phyloP scores from a whole-genome alignment of 2,797 vertebrate genomes.

The Takifugu rubripes region DNA sequence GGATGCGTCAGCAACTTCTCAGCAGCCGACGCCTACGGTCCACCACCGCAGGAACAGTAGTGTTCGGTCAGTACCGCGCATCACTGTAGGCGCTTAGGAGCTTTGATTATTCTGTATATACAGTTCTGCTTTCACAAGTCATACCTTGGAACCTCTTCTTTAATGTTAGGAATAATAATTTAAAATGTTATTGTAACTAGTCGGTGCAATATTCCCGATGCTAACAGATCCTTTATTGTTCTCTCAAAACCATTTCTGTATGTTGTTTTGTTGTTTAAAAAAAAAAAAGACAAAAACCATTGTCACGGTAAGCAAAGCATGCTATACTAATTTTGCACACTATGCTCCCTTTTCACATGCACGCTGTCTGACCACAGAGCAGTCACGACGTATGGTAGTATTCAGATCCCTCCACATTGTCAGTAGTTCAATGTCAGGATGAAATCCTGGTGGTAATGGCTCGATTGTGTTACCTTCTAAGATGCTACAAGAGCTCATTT shows the following conservation, averaged over 20 bases:
- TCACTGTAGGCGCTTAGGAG: constrained; percentile 36
- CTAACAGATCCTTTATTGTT: constrained; percentile 60
- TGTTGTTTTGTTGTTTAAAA: constrained; percentile 44
- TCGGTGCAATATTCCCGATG: constrained; percentile 46
- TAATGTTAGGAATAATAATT: neutral
- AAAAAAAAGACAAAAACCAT: constrained; percentile 68
- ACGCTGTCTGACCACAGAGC: constrained; percentile 73
- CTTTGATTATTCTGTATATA: constrained; percentile 22
- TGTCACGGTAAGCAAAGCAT: constrained; percentile 73
- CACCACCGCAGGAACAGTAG: constrained; percentile 91
- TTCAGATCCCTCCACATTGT: constrained; percentile 63
- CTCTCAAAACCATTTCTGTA: constrained; percentile 69
- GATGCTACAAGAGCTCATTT: constrained; percentile 28
- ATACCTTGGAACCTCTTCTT: no score
- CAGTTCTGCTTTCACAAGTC: constrained; percentile 19
- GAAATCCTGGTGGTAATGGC: constrained; percentile 49
- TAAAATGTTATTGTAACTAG: constrained; percentile 9
- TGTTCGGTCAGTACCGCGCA: constrained; percentile 81
- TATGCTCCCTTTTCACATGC: constrained; percentile 67
- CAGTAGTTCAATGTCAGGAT: constrained; percentile 66
- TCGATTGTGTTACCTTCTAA: constrained; percentile 34
- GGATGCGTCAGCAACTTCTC: constrained; percentile 80
- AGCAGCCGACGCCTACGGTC: constrained; percentile 71
- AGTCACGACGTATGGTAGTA: constrained; percentile 71
- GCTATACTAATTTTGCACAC: constrained; percentile 63